phyloP scores from a whole-genome alignment of 2,797 vertebrate genomes.

The Sphenodon punctatus region DNA sequence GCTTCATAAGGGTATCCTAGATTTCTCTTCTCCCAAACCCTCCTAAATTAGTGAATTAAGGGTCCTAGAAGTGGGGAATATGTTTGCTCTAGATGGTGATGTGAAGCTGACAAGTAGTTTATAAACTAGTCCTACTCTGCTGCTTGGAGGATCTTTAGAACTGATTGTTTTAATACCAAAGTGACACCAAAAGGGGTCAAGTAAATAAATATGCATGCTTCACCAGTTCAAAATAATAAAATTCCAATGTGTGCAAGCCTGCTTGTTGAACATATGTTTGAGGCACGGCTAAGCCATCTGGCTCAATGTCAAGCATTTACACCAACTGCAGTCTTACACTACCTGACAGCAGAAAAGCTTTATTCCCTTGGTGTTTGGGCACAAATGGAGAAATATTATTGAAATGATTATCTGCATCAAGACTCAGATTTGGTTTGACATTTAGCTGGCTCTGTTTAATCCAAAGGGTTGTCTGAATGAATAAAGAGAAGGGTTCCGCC shows the following conservation, averaged over 20 bases:
- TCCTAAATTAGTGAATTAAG: slow-evolving; percentile 35
- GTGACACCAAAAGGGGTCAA: slow-evolving; percentile 82
- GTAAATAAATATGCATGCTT: slow-evolving; percentile 97
- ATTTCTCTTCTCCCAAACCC: not conserved
- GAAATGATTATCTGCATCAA: slow-evolving; percentile 99
- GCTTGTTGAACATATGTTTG: slow-evolving; percentile 99
- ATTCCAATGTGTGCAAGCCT: slow-evolving; percentile 92
- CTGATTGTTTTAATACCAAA: slow-evolving; percentile 80
- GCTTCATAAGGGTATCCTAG: not conserved
- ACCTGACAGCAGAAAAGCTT: slow-evolving; percentile 99
- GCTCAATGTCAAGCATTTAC: slow-evolving; percentile 99
- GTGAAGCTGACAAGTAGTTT: slow-evolving; percentile 47
- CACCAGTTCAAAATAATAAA: slow-evolving; percentile 98
- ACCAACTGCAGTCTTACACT: slow-evolving; percentile 98
- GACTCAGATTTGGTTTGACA: slow-evolving; percentile 99
- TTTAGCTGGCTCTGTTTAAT: slow-evolving; percentile 99
- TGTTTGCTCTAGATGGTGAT: slow-evolving; percentile 13
- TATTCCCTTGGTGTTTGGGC: slow-evolving; percentile 98
- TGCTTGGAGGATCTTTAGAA: slow-evolving; percentile 65
- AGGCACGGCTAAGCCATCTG: slow-evolving; percentile 98
- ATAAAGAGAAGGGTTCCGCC: slow-evolving; percentile 88
- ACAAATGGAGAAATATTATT: slow-evolving; percentile 99
- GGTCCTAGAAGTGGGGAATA: slow-evolving; percentile 35
- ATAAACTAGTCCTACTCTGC: slow-evolving; percentile 55
- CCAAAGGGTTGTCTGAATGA: slow-evolving; percentile 98